Conservation (phyloP, 2,113 vertebrate species). For the Pygoscelis antarcticus region DNA sequence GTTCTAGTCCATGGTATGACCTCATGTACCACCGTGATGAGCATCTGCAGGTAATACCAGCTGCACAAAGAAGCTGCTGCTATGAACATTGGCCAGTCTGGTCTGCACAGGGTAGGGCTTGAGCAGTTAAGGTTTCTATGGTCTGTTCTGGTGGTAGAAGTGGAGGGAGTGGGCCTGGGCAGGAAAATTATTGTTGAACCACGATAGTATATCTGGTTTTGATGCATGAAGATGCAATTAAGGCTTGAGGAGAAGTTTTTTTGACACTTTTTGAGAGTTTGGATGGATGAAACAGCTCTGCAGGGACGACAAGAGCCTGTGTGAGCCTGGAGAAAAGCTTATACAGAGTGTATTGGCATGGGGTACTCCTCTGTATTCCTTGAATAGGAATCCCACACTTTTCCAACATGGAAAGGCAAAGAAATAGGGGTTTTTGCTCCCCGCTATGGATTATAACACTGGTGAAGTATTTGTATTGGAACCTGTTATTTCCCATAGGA, state of each 20-base stretch:
- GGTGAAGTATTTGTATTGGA: neutral
- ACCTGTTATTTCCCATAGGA: neutral
- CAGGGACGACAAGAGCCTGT: rapidly evolving
- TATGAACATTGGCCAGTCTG: too few species aligned
- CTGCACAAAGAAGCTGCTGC: neutral
- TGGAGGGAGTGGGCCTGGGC: neutral
- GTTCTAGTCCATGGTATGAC: neutral
- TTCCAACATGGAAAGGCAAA: neutral
- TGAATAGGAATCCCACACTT: neutral
- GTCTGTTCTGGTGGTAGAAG: neutral
- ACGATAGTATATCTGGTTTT: neutral
- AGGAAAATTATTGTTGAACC: neutral
- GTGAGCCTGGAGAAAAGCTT: neutral
- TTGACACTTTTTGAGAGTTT: neutral
- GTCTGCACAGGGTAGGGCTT: neutral
- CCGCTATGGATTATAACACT: neutral
- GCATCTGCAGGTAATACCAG: neutral
- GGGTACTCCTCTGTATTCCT: neutral
- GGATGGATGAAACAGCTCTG: neutral
- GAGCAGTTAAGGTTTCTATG: neutral
- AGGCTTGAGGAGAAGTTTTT: neutral
- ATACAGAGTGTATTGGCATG: neutral
- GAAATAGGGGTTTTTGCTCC: neutral
- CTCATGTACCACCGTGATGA: neutral
- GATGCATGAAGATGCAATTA: neutral